Percentiles rank a stretch among this genome's conserved stretches.
Conservation (phyloP, 2,797 vertebrate species). For the Chaunax sp. region DNA sequence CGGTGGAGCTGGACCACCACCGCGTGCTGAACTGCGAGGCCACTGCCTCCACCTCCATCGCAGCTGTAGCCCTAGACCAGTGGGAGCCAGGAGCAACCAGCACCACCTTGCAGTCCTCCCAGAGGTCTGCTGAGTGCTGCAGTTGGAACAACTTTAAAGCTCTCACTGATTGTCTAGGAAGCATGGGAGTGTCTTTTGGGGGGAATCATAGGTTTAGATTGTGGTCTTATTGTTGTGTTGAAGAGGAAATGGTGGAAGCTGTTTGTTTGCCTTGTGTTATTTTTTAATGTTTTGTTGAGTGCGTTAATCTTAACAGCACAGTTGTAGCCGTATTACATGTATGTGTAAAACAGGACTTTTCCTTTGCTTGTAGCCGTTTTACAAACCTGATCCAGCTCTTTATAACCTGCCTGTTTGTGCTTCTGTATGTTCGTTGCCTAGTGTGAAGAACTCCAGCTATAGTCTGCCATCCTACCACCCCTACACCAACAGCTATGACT, state of each 20-base stretch:
- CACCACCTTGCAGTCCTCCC: constrained; percentile 50
- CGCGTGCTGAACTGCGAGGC: constrained; percentile 81
- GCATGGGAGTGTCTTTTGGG: background rate
- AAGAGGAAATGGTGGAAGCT: constrained; percentile 9
- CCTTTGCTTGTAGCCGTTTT: constrained; percentile 11
- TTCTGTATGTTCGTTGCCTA: constrained; percentile 68
- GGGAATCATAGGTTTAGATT: background rate
- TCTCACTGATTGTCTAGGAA: constrained; percentile 21
- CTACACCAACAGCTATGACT: constrained; percentile 94
- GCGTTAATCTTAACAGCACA: no score
- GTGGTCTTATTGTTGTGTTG: background rate
- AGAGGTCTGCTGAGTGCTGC: constrained; percentile 71
- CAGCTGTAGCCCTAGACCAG: constrained; percentile 67
- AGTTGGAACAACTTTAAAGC: constrained; percentile 23
- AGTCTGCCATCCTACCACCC: constrained; percentile 93
- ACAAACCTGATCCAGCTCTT: background rate
- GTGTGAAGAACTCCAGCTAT: constrained; percentile 98
- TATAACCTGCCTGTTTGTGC: constrained; percentile 27
- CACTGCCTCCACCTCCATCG: constrained; percentile 62
- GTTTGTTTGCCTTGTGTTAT: constrained; percentile 6
- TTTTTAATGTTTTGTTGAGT: constrained; percentile 1
- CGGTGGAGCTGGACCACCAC: constrained; percentile 89
- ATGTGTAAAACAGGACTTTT: background rate
- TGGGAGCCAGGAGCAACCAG: constrained; percentile 68
- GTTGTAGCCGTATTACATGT: background rate